These are phyloP conservation scores for Cantharis nigra DNA, from an alignment of 2,888 invertebrate species.

Conservation along the genomic window DNA sequence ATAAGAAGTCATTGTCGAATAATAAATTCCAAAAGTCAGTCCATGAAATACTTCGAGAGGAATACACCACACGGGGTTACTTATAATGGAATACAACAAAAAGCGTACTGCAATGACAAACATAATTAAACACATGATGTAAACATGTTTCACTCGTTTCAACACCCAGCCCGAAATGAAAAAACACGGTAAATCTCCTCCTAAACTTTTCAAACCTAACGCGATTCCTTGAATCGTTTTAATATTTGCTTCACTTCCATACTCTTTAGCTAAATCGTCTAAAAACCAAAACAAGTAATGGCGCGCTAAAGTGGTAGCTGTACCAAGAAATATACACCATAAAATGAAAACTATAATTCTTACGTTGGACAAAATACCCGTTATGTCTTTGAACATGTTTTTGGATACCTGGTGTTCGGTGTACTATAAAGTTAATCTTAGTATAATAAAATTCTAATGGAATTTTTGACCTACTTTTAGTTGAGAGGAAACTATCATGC, in stretches of 20 bases:
- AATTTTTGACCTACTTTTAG: neutral
- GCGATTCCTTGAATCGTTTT: constrained; percentile 58
- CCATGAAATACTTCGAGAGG: constrained; percentile 88
- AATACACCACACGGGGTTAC: constrained; percentile 82
- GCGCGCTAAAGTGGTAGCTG: constrained; percentile 85
- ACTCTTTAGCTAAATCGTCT: constrained; percentile 68
- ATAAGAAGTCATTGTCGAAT: constrained; percentile 87
- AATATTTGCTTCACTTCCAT: constrained; percentile 52
- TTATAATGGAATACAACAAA: constrained; percentile 77
- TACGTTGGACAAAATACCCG: constrained; percentile 67
- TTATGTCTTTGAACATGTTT: constrained; percentile 73
- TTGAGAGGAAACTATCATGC: constrained; percentile 59
- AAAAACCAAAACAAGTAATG: constrained; percentile 86
- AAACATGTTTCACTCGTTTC: constrained; percentile 77
- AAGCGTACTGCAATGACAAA: constrained; percentile 81
- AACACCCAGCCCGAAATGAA: constrained; percentile 81
- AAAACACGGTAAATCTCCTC: constrained; percentile 86
- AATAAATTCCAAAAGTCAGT: constrained; percentile 85
- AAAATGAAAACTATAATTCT: constrained; percentile 74
- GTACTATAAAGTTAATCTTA: constrained; percentile 58
- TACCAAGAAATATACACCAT: constrained; percentile 81
- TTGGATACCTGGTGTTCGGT: constrained; percentile 67
- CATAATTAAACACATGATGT: constrained; percentile 83
- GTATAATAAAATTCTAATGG: neutral
- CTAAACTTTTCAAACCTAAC: constrained; percentile 62